Base-by-base conservation (phyloP, 2,113 vertebrate genomes). In the Zootoca vivipara region DNA sequence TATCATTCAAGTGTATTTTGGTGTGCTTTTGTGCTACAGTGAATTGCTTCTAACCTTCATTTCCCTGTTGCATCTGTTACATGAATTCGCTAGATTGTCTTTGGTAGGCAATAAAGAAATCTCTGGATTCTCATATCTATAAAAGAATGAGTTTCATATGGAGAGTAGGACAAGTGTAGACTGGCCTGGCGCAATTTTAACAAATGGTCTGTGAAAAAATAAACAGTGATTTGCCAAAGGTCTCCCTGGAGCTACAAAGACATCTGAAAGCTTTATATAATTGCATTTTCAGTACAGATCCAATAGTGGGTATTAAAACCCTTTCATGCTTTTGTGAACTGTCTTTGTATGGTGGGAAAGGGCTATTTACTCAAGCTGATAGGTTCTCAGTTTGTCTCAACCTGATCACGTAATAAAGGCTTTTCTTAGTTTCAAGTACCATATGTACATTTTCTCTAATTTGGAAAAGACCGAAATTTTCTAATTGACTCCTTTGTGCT, bases 151-250 rank as follows among this genome's bases (percentile, higher is more conserved):
- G 38, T 83, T 3, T 92, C 67, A 78, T 91, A 58, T 0, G 42
- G 83, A 4, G 20, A 89, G 38, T 42, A 78, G 78, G 69, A 79
- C 56, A 10, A 81, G 56, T 90, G 83, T 91, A 82, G 73, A n/a
- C 85, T 90, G 42, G 65, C 92, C 87, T 90, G 3, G 13, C 26
- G 7, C 86, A 30, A 82, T 56, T 85, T 90, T 92, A 90, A 88
- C 70, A 20, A 65, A 40, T 35, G 85, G 40, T 65, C 1, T 28
- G 64, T 93, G 1, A 77, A 90, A 90, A 85, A 38, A 85, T 52
- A 64, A 85, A 89, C 5, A 8, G 0, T 81, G 0, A 7, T 87
- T 90, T 83, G 85, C 4, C 13, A 33, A 0, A 42, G 9, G 83
- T 90, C 75, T 87, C 24, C 3, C 40, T 83, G 12, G 58, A 56